phyloP scores from a whole-genome alignment of 1,140 invertebrate species.

The Leptopilina clavipes region DNA sequence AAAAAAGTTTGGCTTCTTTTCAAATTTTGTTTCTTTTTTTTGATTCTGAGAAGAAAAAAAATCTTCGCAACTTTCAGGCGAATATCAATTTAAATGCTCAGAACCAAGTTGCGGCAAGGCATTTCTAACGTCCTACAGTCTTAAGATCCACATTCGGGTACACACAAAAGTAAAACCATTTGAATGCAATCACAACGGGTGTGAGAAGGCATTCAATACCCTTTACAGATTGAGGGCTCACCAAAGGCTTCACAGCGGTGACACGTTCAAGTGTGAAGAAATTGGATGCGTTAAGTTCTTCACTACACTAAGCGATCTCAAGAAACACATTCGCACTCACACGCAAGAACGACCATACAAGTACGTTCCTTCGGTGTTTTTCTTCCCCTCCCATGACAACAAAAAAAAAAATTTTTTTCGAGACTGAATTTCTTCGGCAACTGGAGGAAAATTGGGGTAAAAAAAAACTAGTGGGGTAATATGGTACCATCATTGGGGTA shows the following conservation, averaged over 20 bases:
- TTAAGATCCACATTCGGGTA: conserved; percentile 95
- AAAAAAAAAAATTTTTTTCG: too few species aligned
- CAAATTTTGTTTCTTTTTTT: conserved; percentile 48
- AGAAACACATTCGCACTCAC: conserved; percentile 94
- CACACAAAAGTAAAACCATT: conserved; percentile 97
- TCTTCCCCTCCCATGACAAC: neutral
- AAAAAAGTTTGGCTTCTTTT: neutral
- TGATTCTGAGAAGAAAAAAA: conserved; percentile 55
- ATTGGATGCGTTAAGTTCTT: conserved; percentile 92
- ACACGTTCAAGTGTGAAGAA: conserved; percentile 95
- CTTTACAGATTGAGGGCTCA: conserved; percentile 94
- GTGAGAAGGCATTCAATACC: conserved; percentile 96
- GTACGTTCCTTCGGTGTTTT: conserved; percentile 75
- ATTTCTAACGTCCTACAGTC: conserved; percentile 95
- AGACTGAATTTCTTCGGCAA: too few species aligned
- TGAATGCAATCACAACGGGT: conserved; percentile 84
- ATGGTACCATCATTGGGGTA: too few species aligned
- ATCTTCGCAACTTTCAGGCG: conserved; percentile 80
- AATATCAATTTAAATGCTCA: conserved; percentile 94
- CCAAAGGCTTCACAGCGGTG: conserved; percentile 92
- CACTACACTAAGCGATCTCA: conserved; percentile 93
- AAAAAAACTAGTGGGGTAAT: too few species aligned
- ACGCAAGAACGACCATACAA: conserved; percentile 94
- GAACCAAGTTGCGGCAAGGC: conserved; percentile 92
- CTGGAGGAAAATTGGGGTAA: too few species aligned